phyloP scores from a whole-genome alignment of 1,140 invertebrate genomes.

The Pseudomyrmex flavicornis region DNA sequence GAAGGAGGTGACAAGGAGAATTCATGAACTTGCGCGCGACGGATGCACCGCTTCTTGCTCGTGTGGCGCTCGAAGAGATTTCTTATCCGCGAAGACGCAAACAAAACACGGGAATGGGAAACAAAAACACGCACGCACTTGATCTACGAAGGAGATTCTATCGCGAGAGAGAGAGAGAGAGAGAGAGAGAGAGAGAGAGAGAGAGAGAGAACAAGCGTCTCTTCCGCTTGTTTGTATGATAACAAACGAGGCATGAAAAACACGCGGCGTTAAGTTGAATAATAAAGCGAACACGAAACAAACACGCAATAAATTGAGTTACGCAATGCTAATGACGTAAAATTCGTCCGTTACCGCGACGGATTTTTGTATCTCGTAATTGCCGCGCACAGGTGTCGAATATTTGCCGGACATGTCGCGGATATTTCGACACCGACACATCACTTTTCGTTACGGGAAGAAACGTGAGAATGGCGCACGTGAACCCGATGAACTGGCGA shows the following conservation, averaged over 20 bases:
- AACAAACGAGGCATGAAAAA: neutral
- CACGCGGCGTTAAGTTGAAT: neutral
- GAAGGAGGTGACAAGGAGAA: no score
- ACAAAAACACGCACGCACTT: neutral
- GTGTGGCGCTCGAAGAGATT: neutral
- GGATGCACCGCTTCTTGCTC: neutral
- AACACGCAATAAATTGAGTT: constrained; percentile 14
- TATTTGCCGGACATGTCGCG: neutral
- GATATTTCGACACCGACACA: constrained; percentile 18
- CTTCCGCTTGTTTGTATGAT: neutral
- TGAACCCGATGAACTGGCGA: neutral
- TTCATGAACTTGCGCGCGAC: neutral
- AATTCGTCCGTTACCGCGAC: neutral
- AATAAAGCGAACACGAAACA: neutral
- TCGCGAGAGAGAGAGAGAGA: neutral
- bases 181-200: no score
- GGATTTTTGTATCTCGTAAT: neutral
- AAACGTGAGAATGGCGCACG: neutral
- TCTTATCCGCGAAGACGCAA: neutral
- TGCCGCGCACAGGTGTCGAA: neutral
- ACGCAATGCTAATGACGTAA: neutral
- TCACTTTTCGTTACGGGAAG: no score
- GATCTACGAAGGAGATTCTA: constrained; percentile 13
- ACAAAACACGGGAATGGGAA: neutral
- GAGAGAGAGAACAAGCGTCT: no score